Evolutionary conservation across 35 echinoderm and acorn worm species (phyloP), one percentile per base, ranked within the genome.

Genomic region (Holothuria glaberrima): DNA sequence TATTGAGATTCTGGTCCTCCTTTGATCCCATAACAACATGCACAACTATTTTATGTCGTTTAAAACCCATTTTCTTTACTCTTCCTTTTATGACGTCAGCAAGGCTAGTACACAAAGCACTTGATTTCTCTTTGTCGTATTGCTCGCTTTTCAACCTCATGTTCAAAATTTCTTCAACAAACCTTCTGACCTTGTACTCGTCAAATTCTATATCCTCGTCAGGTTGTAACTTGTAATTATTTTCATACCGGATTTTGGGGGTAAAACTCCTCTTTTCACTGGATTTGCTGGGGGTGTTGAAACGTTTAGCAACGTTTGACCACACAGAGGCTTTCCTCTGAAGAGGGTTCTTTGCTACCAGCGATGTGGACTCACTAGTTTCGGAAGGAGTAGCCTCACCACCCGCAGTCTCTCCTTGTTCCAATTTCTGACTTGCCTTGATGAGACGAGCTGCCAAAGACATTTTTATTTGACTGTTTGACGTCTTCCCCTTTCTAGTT

Each of bases 31-130:
- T 69, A 3, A 92, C 87, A 38, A 94, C 88, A 63, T 97, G 92
- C 0, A 94, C 93, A 26, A 94, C 88, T 24, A 97, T 91, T 70
- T 94, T 94, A 60, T 97, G 90, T 28, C 95, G 17, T 18, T 67
- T 76, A 48, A 94, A 97, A 0, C 92, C 76, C 86, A 94, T 89
- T 54, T 97, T 89, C 67, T 97, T 97, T 0, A 94, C 74, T 22
- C 90, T 45, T 27, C 68, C 90, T 52, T 97, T 97, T 68, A 97
- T 92, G 79, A 94, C 86, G 68, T 94, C 95, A 12, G 95, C 82
- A 9, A 97, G 72, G 31, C 56, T 97, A 1, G 71, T 73, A 27
- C 92, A 88, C 52, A 97, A 64, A 10, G 78, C 82, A 13, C 88
- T 61, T 56, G 80, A 79, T 31, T 58, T 92, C 16, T 29, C 28